Evolutionary conservation across 2,888 invertebrate genomes (phyloP).

Genomic region (Abrostola triplasia): DNA sequence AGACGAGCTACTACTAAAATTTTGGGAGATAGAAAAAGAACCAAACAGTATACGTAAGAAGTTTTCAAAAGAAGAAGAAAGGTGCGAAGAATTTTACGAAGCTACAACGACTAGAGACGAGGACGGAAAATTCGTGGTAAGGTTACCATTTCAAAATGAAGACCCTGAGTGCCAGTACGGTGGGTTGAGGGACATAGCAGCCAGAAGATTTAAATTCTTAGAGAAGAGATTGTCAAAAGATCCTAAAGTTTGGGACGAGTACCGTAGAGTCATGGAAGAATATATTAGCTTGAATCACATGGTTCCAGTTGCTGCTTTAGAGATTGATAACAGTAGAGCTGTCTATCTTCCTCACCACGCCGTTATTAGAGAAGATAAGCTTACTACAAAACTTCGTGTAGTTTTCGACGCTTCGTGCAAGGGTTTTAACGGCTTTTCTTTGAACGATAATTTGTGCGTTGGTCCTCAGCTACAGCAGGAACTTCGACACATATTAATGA

Average conservation of each 20-base stretch:
- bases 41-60: constrained; percentile 28
- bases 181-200: constrained; percentile 35
- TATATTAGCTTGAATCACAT: constrained; percentile 44
- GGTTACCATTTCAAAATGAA: constrained; percentile 33
- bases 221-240: constrained; percentile 39
- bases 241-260: constrained; percentile 33
- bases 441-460: constrained; percentile 49
- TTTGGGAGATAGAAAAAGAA: constrained; percentile 47
- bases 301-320: constrained; percentile 36
- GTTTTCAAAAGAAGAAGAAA: constrained; percentile 39
- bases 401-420: constrained; percentile 18
- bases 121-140: constrained; percentile 32
- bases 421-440: constrained; percentile 23
- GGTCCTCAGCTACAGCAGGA: constrained; percentile 51
- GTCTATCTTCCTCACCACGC: constrained; percentile 58
- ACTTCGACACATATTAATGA: constrained; percentile 49
- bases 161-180: constrained; percentile 38
- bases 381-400: constrained; percentile 42
- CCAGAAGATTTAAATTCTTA: constrained; percentile 29
- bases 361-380: constrained; percentile 48
- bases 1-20: constrained; percentile 45
- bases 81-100: constrained; percentile 45
- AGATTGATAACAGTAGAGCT: constrained; percentile 12
- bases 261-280: constrained; percentile 44
- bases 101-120: constrained; percentile 40